A percentile compares a stretch with the other conserved stretches of the same genome.
phyloP scores from a whole-genome alignment of 2,797 vertebrate genomes.

The Clamator glandarius region DNA sequence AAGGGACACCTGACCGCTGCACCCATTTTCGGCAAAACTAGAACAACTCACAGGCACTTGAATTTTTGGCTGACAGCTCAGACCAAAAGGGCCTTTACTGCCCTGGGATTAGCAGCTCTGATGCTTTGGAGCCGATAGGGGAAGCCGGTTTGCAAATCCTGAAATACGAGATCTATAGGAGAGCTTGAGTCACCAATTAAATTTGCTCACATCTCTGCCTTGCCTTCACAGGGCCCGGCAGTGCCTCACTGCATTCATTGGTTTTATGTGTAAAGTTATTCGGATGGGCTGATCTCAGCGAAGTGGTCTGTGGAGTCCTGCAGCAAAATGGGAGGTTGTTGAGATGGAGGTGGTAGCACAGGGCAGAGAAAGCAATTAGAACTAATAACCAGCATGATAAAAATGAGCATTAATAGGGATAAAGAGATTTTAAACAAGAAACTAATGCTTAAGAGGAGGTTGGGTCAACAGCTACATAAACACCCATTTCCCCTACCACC shows the following conservation, averaged over 20 bases:
- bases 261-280: neutral
- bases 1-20: constrained; percentile 47
- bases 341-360: neutral
- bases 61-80: constrained; percentile 42
- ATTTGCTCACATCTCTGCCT: neutral
- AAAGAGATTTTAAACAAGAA: constrained; percentile 28
- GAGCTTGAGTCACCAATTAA: neutral
- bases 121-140: neutral
- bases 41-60: neutral
- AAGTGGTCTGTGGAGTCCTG: neutral
- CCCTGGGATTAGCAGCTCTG: neutral
- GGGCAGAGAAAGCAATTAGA: neutral
- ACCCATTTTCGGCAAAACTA: constrained; percentile 17
- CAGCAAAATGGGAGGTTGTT: neutral
- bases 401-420: constrained; percentile 3
- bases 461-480: constrained; percentile 21
- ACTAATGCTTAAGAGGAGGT: neutral
- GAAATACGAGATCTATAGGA: neutral
- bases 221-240: neutral
- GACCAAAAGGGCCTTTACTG: constrained; percentile 42
- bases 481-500: neutral
- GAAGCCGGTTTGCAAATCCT: constrained; percentile 25
- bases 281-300: neutral
- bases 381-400: neutral
- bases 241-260: neutral